Percentiles rank a stretch among this genome's conserved stretches.
phyloP scores from a whole-genome alignment of 1,140 invertebrate species.

The Cyrtorhinus lividipennis region DNA sequence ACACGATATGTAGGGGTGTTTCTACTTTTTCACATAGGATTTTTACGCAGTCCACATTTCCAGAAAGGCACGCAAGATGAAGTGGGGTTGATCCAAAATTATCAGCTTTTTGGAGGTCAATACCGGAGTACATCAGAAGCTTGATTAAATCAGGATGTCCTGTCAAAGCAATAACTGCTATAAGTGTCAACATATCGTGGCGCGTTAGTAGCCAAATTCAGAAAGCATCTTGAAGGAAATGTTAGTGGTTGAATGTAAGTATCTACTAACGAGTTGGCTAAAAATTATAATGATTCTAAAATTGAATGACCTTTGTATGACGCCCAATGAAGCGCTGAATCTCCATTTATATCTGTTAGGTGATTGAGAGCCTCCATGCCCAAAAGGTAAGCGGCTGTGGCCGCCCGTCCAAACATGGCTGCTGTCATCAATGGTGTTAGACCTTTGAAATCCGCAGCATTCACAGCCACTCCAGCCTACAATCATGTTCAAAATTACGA shows the following conservation, averaged over 20 bases:
- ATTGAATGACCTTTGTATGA: conserved; percentile 56
- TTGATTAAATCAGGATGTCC: conserved; percentile 72
- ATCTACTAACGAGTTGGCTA: no score
- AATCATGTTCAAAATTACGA: no score
- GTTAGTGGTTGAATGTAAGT: no score
- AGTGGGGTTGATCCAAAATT: conserved; percentile 84
- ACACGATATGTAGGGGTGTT: no score
- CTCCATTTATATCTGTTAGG: conserved; percentile 78
- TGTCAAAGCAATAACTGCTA: no score
- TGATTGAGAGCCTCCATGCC: conserved; percentile 73
- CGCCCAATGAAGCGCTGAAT: conserved; percentile 85
- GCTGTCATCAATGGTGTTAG: conserved; percentile 80
- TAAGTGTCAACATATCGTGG: background rate
- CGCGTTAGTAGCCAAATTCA: background rate
- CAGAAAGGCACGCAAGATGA: conserved; percentile 83
- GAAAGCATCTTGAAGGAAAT: background rate
- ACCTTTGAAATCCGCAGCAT: conserved; percentile 80
- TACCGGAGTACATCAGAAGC: conserved; percentile 78
- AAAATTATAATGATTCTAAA: no score
- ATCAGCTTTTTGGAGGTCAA: conserved; percentile 73
- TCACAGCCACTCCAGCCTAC: conserved; percentile 68
- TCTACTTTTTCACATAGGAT: conserved; percentile 70
- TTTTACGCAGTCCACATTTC: conserved; percentile 64
- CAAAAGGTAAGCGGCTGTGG: conserved; percentile 72
- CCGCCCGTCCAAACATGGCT: conserved; percentile 81